These are phyloP conservation scores for Himalopsyche phryganea DNA, from an alignment of 1,140 invertebrate genomes.

Conservation along the genomic window DNA sequence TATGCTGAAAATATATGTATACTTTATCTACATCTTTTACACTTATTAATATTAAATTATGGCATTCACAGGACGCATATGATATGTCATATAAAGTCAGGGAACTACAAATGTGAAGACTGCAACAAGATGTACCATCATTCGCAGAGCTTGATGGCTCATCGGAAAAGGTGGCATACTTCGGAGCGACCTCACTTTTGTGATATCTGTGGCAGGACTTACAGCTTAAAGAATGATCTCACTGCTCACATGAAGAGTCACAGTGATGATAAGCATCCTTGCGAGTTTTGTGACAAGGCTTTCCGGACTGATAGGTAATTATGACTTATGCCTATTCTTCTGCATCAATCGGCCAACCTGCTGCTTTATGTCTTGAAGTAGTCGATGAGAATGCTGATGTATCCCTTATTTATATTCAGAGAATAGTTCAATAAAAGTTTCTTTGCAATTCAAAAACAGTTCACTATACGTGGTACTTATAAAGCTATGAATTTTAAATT, in stretches of 20 bases:
- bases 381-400: too few species aligned
- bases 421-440: too few species aligned
- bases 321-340: too few species aligned
- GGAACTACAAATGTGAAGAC: constrained; percentile 23
- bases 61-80: constrained; percentile 28
- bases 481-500: too few species aligned
- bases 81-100: constrained; percentile 22
- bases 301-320: constrained; percentile 28
- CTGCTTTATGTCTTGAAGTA: too few species aligned
- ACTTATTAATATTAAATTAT: too few species aligned
- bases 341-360: too few species aligned
- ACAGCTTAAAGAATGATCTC: constrained; percentile 36
- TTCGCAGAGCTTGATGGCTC: constrained; percentile 26
- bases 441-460: too few species aligned
- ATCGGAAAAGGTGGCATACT: constrained; percentile 37
- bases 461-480: too few species aligned
- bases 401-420: too few species aligned
- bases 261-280: constrained; percentile 14
- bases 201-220: constrained; percentile 42
- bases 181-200: constrained; percentile 49
- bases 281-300: constrained; percentile 25
- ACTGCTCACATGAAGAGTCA: constrained; percentile 27
- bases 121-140: constrained; percentile 32
- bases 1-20: too few species aligned
- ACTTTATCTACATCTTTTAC: too few species aligned